These are phyloP conservation scores for Cheilosia soror DNA, from an alignment of 2,888 invertebrate genomes.

Conservation along the genomic window DNA sequence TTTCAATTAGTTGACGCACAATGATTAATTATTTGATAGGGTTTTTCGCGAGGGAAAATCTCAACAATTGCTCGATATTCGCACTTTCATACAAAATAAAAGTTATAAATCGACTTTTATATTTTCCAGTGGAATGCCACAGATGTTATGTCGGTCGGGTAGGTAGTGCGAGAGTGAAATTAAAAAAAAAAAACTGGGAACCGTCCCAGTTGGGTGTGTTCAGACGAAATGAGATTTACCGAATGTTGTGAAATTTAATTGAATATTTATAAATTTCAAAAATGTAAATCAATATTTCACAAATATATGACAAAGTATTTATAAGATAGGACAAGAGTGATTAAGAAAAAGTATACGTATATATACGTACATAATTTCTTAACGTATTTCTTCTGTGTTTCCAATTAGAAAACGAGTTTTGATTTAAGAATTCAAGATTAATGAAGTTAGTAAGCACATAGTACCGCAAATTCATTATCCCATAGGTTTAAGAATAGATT, in stretches of 20 bases:
- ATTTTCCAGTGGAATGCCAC: conserved; percentile 51
- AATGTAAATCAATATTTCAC: background rate
- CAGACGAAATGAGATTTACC: background rate
- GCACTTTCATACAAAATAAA: conserved; percentile 56
- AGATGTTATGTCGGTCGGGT: conserved; percentile 49
- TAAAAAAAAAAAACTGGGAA: background rate
- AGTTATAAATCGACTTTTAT: conserved; percentile 28
- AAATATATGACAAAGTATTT: too few relatives aligned
- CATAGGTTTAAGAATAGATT: too few relatives aligned
- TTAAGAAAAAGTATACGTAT: too few relatives aligned
- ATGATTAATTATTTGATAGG: background rate
- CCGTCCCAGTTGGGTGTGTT: conserved; percentile 20
- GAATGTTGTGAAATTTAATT: conserved; percentile 43
- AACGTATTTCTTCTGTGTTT: too few relatives aligned
- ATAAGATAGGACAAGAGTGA: too few relatives aligned
- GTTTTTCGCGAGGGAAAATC: conserved; percentile 35
- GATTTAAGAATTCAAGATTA: too few relatives aligned
- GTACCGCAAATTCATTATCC: too few relatives aligned
- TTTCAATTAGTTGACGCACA: conserved; percentile 23
- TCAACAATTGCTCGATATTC: conserved; percentile 44
- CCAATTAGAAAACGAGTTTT: too few relatives aligned
- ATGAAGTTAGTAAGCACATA: too few relatives aligned
- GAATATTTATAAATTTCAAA: background rate
- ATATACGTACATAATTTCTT: too few relatives aligned
- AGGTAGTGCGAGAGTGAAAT: conserved; percentile 21